Base-by-base conservation (phyloP, 1,140 invertebrate species). In the Bombus huntii region DNA sequence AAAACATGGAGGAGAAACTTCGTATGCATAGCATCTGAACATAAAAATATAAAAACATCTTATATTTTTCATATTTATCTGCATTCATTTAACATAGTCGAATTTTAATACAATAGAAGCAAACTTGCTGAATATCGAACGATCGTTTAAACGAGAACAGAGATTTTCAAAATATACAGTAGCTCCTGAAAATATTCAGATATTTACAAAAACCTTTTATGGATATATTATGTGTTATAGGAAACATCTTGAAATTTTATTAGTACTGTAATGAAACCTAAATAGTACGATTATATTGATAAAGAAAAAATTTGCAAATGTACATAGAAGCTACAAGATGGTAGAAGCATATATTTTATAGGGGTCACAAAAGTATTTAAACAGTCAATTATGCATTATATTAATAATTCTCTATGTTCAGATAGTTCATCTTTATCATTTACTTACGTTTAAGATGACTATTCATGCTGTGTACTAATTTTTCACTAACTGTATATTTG, bases 1-100 rank as follows among this genome's bases (percentile, higher is more conserved):
- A 71, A 87, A 92, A 90, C 88, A 86, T 92, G 92, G 92, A 91
- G 92, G 90, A 93, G 92, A 93, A 93, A 91, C 88, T 37, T 79
- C 1, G 62, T 47, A 71, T 44, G 42, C 62, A 44, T 22, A 42
- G 62, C 9, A 28, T 13, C 18, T 31, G 22, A 57, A 71, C 53
- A 68, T n/a, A 80, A 57, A 62, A 47, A 37, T 62, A 62, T 28
- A 71, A 72, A 68, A 22, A 34, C 5, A 22, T 44, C 42, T 13
- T 34, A 8, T 44, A 39, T 47, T 62, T 84, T 22, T 10, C 31
- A 34, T 31, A 6, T 66, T 15, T 71, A 59, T 31, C 70, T n/a
- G 28, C n/a, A n/a, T 18, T n/a, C 12, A 62, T n/a, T 62, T 62
- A n/a, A n/a, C n/a, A 62, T n/a, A 62, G 10, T 28, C 59, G 3